Evolutionary conservation across 1,140 invertebrate genomes (phyloP), one percentile per base, ranked within the genome.

Genomic region (Bombyx mandarina): DNA sequence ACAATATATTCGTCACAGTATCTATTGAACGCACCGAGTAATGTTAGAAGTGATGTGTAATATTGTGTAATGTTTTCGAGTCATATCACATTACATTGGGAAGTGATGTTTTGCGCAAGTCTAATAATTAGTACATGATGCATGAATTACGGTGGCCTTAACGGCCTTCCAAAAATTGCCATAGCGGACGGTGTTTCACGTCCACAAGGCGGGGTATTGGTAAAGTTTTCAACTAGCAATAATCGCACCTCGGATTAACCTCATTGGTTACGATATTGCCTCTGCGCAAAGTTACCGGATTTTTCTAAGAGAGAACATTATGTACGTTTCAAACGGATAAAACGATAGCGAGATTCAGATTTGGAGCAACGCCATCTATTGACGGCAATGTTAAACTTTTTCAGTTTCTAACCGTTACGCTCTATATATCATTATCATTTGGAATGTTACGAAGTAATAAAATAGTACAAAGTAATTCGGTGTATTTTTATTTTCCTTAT

Each of bases 151-250:
- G 52, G 6, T 62, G 66, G 71, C 71, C 67, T 66, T 71, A 52
- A 73, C 83, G 82, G 89, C 88, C 89, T 87, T 89, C 71, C 91
- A 93, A 93, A 94, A 94, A 94, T 94, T 94, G 93, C 93, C 93
- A 88, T 92, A 93, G 92, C 89, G 92, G 91, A 92, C 92, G 92
- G 90, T 94, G 91, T 94, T 94, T 94, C 93, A 94, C 93, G 91
- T 92, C 92, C 92, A 90, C 93, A 90, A 90, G 93, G 93, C 94
- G 94, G 94, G 94, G 93, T 95, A 95, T 96, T 95, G 94, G 94
- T 93, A 92, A 92, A 93, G 92, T 93, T 93, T 93, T 93, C 92
- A 93, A 93, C 92, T 93, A 93, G 92, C 92, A 93, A 93, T 93
- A 93, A 93, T 93, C 92, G 92, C 92, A 93, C 92, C 92, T 93